A percentile compares a stretch with the other conserved stretches of the same genome.
These are phyloP conservation scores for Drosophila limbata DNA, from an alignment of 2,888 invertebrate species.

Conservation along the genomic window DNA sequence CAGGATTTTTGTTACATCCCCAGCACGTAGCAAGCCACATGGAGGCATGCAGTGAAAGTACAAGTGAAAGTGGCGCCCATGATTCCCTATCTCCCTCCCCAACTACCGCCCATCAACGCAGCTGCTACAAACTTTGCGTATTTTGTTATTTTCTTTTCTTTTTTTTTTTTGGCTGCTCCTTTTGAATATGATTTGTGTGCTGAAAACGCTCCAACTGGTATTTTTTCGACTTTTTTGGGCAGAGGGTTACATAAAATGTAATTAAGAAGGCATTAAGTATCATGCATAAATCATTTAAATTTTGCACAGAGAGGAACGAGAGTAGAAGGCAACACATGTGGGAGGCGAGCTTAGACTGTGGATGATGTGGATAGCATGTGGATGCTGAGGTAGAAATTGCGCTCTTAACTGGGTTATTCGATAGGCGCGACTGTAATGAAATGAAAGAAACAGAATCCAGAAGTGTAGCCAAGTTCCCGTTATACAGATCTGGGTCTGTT, in stretches of 20 bases:
- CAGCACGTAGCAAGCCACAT: slow-evolving; percentile 62
- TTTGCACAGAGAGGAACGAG: slow-evolving; percentile 39
- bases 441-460: not conserved
- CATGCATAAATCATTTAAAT: slow-evolving; percentile 76
- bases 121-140: slow-evolving; percentile 65
- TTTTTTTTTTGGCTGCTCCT: slow-evolving; percentile 22
- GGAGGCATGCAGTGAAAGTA: slow-evolving; percentile 67
- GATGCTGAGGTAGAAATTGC: not conserved
- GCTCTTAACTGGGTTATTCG: slow-evolving; percentile 42
- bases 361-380: slow-evolving; percentile 8
- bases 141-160: slow-evolving; percentile 22
- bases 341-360: not conserved
- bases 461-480: slow-evolving; percentile 46
- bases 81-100: not conserved
- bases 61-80: slow-evolving; percentile 68
- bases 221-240: slow-evolving; percentile 33
- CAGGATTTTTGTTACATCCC: slow-evolving; percentile 51
- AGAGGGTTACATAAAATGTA: slow-evolving; percentile 70
- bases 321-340: slow-evolving; percentile 25
- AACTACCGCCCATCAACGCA: slow-evolving; percentile 37
- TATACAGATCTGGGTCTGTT: slow-evolving; percentile 66
- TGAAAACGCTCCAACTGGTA: slow-evolving; percentile 44
- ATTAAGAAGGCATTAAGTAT: slow-evolving; percentile 81
- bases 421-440: slow-evolving; percentile 7
- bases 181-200: slow-evolving; percentile 72